Evolutionary conservation across 1,140 invertebrate species (phyloP), one percentile per base, ranked within the genome.

Genomic region (Lucilia sericata): DNA sequence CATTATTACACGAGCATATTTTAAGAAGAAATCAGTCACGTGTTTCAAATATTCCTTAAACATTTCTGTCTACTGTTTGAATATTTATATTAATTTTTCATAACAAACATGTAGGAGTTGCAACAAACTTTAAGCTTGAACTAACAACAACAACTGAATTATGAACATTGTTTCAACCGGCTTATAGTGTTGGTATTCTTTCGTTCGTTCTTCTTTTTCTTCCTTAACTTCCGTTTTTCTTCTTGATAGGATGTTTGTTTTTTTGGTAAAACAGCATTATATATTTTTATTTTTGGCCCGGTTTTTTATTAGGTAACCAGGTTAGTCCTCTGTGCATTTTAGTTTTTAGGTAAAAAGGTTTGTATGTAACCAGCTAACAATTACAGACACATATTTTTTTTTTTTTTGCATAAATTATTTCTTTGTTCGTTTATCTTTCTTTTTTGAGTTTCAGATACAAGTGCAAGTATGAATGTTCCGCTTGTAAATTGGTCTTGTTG

Each of bases 151-250:
- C 55, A 60, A n/a, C 13, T 0, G 14, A 1, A 7, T 60, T 60
- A 14, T 60, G 14, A 0, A 7, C 14, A n/a, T 17, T 60, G 14
- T 70, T 70, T 70, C 19, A 70, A 21, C 65, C 65, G 65, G 65
- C 65, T 25, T 70, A 70, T 70, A 10, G 5, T 21, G 65, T 70
- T 21, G 19, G 10, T 2, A 70, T 70, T 70, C 55, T n/a, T 60
- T 60, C 51, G 19, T 19, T 70, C 1, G 21, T 42, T 42, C 21
- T 21, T 19, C 60, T 70, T 10, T 70, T 70, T 70, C 60, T 70
- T 19, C 19, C n/a, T 70, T 70, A 70, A 70, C 65, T 70, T 70
- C 65, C 65, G 65, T 70, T 70, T 70, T 70, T 70, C 65, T 70
- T 70, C 9, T 70, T 19, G 10, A 70, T 5, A 70, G 65, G 65